phyloP scores from a whole-genome alignment of 2,888 invertebrate genomes.

The Orchesella flavescens region DNA sequence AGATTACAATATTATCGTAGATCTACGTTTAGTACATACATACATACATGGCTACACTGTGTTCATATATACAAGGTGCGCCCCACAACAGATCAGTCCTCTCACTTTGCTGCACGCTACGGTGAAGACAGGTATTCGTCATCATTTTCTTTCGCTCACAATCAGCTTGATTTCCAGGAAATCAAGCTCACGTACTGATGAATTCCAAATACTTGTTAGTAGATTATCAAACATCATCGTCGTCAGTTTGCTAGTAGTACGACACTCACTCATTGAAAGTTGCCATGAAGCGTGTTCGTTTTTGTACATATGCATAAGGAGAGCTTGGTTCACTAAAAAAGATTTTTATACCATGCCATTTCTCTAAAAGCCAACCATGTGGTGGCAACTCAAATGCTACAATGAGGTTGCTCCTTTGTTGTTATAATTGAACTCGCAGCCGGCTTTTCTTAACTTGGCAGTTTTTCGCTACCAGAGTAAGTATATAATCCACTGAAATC shows the following conservation, averaged over 20 bases:
- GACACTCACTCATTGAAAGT: constrained; percentile 5
- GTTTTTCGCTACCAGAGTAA: background rate
- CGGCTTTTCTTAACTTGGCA: background rate
- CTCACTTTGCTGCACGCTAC: too few relatives aligned
- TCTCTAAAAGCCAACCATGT: background rate
- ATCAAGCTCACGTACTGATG: constrained; percentile 52
- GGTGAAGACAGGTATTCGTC: constrained; percentile 48
- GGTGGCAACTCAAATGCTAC: background rate
- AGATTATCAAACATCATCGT: constrained; percentile 43
- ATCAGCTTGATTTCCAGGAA: constrained; percentile 52
- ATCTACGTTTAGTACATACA: too few relatives aligned
- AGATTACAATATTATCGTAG: too few relatives aligned
- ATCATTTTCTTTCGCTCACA: constrained; percentile 36
- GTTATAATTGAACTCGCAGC: background rate
- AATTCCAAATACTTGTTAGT: constrained; percentile 58
- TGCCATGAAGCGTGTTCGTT: background rate
- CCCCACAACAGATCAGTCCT: too few relatives aligned
- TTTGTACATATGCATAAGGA: background rate
- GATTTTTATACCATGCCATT: background rate
- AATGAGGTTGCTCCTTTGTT: too few relatives aligned
- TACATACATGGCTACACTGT: too few relatives aligned
- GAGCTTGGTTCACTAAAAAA: background rate
- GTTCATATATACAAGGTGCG: too few relatives aligned
- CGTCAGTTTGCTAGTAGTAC: constrained; percentile 27
- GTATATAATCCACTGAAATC: background rate